Evolutionary conservation across 2,888 invertebrate genomes (phyloP).

Genomic region (Chloroclysta siterata): DNA sequence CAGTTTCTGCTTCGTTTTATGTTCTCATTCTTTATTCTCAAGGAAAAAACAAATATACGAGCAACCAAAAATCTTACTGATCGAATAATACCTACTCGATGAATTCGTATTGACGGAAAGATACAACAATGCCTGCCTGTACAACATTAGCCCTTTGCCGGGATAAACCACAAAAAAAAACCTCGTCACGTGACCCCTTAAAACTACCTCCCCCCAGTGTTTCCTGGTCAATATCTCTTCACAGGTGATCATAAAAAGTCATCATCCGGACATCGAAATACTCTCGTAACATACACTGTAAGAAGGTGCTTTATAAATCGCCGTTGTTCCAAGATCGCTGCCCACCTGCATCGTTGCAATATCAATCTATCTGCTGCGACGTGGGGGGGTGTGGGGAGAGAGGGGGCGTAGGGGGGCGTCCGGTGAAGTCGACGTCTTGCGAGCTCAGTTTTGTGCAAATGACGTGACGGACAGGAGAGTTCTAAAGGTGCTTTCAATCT

Average conservation of each 20-base stretch:
- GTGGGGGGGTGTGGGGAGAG: conserved; percentile 42
- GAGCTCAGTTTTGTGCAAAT: conserved; percentile 82
- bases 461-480: conserved; percentile 58
- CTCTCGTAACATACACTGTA: conserved; percentile 28
- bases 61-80: too few relatives aligned
- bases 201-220: not conserved
- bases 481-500: conserved; percentile 1
- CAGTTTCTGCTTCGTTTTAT: too few relatives aligned
- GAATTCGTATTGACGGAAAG: too few relatives aligned
- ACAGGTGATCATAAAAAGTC: conserved; percentile 21
- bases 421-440: conserved; percentile 69
- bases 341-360: conserved; percentile 79
- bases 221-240: not conserved
- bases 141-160: too few relatives aligned
- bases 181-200: not conserved
- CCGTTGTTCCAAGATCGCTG: conserved; percentile 71
- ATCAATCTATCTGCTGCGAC: conserved; percentile 77
- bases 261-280: conserved; percentile 10
- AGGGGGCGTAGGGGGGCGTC: conserved; percentile 40
- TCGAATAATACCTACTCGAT: too few relatives aligned
- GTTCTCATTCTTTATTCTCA: too few relatives aligned
- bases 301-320: conserved; percentile 56
- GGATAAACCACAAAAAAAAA: too few relatives aligned
- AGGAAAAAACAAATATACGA: too few relatives aligned
- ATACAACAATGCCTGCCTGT: too few relatives aligned